Conservation (phyloP, 2,888 invertebrate species). For the Masnerella sp. region DNA sequence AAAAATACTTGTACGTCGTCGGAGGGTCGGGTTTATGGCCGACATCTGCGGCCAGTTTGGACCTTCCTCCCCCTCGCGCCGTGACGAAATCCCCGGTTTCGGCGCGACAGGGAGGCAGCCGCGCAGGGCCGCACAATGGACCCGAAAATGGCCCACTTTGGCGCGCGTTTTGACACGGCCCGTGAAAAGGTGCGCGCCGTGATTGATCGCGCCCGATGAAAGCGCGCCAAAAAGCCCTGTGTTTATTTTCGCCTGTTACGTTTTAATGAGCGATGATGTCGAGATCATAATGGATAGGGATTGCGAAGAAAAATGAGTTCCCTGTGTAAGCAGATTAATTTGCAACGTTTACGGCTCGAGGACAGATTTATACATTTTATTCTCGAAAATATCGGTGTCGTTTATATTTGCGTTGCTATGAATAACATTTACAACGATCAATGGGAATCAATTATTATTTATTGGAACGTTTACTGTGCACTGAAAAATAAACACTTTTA, state of each 20-base stretch:
- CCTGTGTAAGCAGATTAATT: no score
- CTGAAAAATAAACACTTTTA: no score
- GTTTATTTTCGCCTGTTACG: slow-evolving; percentile 14
- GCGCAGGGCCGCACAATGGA: slow-evolving; percentile 20
- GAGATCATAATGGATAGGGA: no score
- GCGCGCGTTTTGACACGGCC: slow-evolving; percentile 10
- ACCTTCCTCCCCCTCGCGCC: slow-evolving; percentile 75
- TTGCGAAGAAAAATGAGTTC: no score
- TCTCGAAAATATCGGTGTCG: no score
- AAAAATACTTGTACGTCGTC: slow-evolving; percentile 47
- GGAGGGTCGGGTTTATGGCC: slow-evolving; percentile 69
- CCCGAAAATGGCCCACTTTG: slow-evolving; percentile 33
- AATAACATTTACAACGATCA: no score
- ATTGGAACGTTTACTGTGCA: no score
- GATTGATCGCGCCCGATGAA: slow-evolving; percentile 6
- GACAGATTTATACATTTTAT: no score
- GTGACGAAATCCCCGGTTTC: slow-evolving; percentile 75
- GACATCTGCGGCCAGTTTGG: slow-evolving; percentile 77
- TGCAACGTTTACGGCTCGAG: no score
- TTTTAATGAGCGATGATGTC: neutral
- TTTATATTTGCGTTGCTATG: no score
- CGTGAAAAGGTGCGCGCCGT: slow-evolving; percentile 1
- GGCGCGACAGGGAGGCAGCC: slow-evolving; percentile 67
- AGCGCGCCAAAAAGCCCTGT: slow-evolving; percentile 1
- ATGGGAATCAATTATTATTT: no score